Evolutionary conservation across 2,797 vertebrate genomes (phyloP).

Genomic region (Rhabdophis nuchalis): DNA sequence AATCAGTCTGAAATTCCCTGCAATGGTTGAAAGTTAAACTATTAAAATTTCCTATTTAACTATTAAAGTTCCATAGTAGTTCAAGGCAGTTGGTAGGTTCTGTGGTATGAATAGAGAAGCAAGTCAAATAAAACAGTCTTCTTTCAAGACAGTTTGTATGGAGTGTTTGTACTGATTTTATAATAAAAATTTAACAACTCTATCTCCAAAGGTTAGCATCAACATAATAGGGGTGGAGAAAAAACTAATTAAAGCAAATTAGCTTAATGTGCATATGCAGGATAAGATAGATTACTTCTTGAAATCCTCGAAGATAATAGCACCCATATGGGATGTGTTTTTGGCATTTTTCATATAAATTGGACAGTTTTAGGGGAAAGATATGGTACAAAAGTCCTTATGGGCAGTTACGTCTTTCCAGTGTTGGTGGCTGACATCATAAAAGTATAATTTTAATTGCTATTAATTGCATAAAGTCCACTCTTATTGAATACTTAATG

Average conservation of each 20-base stretch:
- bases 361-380: slow-evolving; percentile 82
- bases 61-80: slow-evolving; percentile 46
- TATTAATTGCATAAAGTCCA: slow-evolving; percentile 83
- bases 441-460: slow-evolving; percentile 85
- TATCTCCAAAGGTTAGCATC: slow-evolving; percentile 64
- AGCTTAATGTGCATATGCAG: slow-evolving; percentile 76
- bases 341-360: slow-evolving; percentile 84
- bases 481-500: slow-evolving; percentile 82
- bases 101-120: slow-evolving; percentile 12
- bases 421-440: slow-evolving; percentile 79
- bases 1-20: slow-evolving; percentile 44
- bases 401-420: slow-evolving; percentile 83
- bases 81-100: slow-evolving; percentile 33
- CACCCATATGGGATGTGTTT: slow-evolving; percentile 80
- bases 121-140: slow-evolving; percentile 27
- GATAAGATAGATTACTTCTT: slow-evolving; percentile 77
- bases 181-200: slow-evolving; percentile 64
- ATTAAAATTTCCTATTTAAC: slow-evolving; percentile 51
- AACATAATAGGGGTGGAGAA: slow-evolving; percentile 68
- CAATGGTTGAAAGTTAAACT: slow-evolving; percentile 41
- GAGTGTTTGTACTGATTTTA: slow-evolving; percentile 44
- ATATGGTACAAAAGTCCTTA: slow-evolving; percentile 77
- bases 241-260: slow-evolving; percentile 83
- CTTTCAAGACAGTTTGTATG: slow-evolving; percentile 7
- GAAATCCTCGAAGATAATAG: slow-evolving; percentile 78